Base-by-base conservation (phyloP, 1,140 invertebrate species). In the Cydia fagiglandana region DNA sequence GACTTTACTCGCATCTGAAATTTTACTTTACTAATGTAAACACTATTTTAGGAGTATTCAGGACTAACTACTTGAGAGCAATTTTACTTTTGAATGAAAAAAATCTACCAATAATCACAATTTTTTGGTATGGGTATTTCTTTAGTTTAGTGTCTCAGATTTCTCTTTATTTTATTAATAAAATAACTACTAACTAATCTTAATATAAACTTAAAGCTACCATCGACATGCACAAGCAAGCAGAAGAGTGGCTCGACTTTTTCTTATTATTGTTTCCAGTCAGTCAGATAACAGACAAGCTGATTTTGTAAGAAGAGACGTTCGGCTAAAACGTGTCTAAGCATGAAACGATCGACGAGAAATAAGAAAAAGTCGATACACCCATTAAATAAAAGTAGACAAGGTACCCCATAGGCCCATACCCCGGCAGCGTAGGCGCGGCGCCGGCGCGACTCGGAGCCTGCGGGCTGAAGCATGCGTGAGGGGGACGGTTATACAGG, bases 1-100 rank as follows among this genome's bases (percentile, higher is more conserved):
- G 9, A 93, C 82, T 85, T 93, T 88, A 15, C 87, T 79, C 64
- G 87, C 80, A 82, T 92, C 91, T 92, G 80, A 75, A 88, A 88
- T 77, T 75, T 64, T 61, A 76, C 56, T 24, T 68, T 56, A 12
- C 20, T 66, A 30, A 53, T 45, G 53, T 28, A 41, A 68, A 77
- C 13, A 53, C 45, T 53, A 73, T 34, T 15, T 64, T 20, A 47
- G 1, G 64, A 17, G 47, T n/a, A 41, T 12, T 75, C 38, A 20
- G 24, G 12, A 45, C 34, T 70, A 38, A 17, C 66, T 38, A 38
- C 30, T 70, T 45, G 7, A 41, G 34, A 38, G 30, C 30, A 15
- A 70, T 61, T 61, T 61, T 61, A 61, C n/a, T 56, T 56, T 17
- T 17, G 15, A 56, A 56, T 56, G 0, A 41, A 15, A 17, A 15